Percentiles rank a stretch among this genome's conserved stretches.
Conservation (phyloP, 2,888 invertebrate genomes). For the Platynereis dumerilii region DNA sequence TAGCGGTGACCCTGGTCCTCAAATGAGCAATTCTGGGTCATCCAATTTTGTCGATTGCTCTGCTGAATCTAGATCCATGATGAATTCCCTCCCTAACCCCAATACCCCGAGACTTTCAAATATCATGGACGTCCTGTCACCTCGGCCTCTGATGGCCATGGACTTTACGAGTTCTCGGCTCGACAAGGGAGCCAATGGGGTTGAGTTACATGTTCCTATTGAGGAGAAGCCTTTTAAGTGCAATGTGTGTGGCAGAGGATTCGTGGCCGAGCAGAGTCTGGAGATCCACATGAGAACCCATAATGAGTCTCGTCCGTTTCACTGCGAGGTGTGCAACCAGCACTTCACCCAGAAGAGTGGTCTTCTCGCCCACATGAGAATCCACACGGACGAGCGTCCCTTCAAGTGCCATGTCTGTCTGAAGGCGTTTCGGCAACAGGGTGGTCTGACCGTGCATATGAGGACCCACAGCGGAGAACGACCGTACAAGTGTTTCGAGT, state of each 20-base stretch:
- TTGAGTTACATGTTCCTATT: no score
- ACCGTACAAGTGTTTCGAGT: constrained; percentile 5
- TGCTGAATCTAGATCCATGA: no score
- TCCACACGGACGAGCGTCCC: background rate
- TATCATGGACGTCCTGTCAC: no score
- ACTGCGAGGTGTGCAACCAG: constrained; percentile 3
- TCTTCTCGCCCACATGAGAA: constrained; percentile 1
- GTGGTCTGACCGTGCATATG: background rate
- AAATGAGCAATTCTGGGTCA: no score
- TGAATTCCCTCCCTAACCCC: no score
- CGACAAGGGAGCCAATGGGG: no score
- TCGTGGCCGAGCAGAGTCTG: background rate
- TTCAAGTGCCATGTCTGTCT: background rate
- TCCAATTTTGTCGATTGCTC: no score
- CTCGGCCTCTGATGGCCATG: no score
- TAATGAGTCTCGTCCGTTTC: background rate
- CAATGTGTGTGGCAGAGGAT: background rate
- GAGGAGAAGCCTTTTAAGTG: background rate
- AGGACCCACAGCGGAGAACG: constrained; percentile 2
- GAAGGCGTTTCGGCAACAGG: background rate
- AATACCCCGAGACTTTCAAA: no score
- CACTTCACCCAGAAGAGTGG: background rate
- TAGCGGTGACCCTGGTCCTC: no score
- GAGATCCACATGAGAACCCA: constrained; percentile 5
- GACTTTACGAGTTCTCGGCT: no score